These are phyloP conservation scores for Lophius americanus DNA, from an alignment of 2,797 vertebrate species.

Conservation along the genomic window DNA sequence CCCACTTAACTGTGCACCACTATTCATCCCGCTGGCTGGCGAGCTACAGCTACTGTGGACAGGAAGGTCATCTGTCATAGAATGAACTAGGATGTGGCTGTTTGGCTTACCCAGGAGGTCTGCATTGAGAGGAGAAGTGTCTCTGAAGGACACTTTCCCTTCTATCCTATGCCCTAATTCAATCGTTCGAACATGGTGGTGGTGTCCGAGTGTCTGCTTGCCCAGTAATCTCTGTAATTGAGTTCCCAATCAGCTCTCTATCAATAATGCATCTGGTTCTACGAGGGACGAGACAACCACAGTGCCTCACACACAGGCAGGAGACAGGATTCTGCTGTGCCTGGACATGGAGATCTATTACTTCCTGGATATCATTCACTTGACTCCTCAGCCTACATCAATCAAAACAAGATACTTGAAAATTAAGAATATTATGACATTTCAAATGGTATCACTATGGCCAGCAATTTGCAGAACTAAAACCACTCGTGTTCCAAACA, in stretches of 20 bases:
- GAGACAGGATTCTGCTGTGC: constrained; percentile 59
- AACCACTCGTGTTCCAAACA: constrained; percentile 20
- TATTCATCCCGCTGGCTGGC: constrained; percentile 35
- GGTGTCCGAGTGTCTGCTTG: constrained; percentile 76
- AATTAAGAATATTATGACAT: constrained; percentile 23
- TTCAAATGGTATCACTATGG: constrained; percentile 15
- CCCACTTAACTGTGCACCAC: constrained; percentile 9
- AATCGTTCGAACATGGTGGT: constrained; percentile 81
- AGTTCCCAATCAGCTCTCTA: constrained; percentile 86
- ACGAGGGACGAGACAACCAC: constrained; percentile 63
- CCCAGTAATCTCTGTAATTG: constrained; percentile 86
- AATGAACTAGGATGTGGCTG: constrained; percentile 67
- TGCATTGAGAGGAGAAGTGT: constrained; percentile 48
- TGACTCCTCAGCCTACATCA: constrained; percentile 27
- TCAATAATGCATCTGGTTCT: constrained; percentile 86
- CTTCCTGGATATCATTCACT: constrained; percentile 54
- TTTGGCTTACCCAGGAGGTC: constrained; percentile 71
- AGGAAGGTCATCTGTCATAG: constrained; percentile 75
- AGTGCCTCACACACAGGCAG: constrained; percentile 48
- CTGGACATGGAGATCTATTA: constrained; percentile 54
- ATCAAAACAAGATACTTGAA: constrained; percentile 21
- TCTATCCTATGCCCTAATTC: constrained; percentile 78
- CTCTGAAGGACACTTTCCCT: constrained; percentile 82
- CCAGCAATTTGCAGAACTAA: constrained; percentile 23
- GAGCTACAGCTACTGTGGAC: constrained; percentile 52